Conservation (phyloP, 2,797 vertebrate genomes). For the Sternarchorhynchus goeldii region DNA sequence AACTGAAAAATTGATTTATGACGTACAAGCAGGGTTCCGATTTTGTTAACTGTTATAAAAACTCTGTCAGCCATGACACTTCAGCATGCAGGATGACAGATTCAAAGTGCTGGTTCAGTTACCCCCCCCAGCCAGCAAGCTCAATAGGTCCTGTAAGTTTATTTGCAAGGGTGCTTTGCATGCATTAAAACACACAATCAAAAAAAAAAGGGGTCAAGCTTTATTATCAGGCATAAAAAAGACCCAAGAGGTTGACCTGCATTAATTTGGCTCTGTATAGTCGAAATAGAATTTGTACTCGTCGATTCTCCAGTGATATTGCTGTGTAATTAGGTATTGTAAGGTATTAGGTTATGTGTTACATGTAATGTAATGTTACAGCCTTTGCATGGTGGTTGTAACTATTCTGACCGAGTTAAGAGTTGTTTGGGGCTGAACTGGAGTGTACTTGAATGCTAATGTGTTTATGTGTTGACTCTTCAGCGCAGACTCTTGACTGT, state of each 20-base stretch:
- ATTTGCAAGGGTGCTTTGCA: background rate
- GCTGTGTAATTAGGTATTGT: too few species aligned
- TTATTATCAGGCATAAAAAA: background rate
- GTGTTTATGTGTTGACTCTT: background rate
- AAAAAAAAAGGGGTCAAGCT: background rate
- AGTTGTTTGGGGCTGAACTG: background rate
- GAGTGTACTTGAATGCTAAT: background rate
- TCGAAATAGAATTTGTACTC: background rate
- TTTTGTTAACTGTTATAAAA: background rate
- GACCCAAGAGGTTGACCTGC: background rate
- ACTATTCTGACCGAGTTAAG: too few species aligned
- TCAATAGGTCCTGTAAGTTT: too few species aligned
- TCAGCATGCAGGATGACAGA: background rate
- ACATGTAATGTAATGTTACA: too few species aligned
- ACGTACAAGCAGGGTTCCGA: background rate
- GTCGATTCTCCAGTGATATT: background rate
- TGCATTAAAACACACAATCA: background rate
- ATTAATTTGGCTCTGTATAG: background rate
- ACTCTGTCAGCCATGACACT: background rate
- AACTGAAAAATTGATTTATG: background rate
- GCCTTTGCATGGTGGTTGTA: background rate
- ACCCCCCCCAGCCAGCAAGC: background rate
- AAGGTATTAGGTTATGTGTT: too few species aligned
- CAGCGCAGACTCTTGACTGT: background rate
- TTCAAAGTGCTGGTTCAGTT: slow-evolving; percentile 6